A percentile compares a stretch with the other conserved stretches of the same genome.
phyloP scores from a whole-genome alignment of 2,113 vertebrate genomes.

The Pipa parva region DNA sequence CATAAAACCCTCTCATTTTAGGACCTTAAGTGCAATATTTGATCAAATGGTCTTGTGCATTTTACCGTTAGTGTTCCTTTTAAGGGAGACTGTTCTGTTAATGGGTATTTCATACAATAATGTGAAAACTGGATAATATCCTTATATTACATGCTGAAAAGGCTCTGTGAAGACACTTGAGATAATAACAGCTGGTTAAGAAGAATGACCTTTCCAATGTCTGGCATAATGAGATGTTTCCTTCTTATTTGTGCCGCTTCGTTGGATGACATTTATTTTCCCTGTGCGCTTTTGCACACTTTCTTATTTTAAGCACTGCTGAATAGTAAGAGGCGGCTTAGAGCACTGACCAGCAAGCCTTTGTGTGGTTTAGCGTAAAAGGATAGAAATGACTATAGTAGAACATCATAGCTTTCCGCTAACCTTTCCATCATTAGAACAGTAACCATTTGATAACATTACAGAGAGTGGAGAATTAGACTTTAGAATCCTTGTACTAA shows the following conservation, averaged over 20 bases:
- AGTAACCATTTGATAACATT: too few relatives aligned
- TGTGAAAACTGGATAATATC: not conserved
- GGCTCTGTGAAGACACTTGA: constrained; percentile 17
- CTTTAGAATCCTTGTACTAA: too few relatives aligned
- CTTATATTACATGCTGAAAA: constrained; percentile 3
- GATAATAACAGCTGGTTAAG: not conserved
- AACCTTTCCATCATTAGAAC: too few relatives aligned
- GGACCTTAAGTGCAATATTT: too few relatives aligned
- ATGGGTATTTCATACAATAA: not conserved
- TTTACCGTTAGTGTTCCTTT: not conserved
- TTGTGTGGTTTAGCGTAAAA: too few relatives aligned
- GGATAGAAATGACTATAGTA: too few relatives aligned
- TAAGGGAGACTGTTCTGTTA: not conserved
- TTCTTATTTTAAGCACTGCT: constrained; percentile 7
- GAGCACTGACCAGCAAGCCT: too few relatives aligned
- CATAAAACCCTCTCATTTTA: too few relatives aligned
- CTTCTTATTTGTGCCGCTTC: not conserved
- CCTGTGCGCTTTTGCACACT: not conserved
- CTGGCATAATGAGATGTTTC: constrained; percentile 7
- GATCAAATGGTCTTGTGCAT: too few relatives aligned
- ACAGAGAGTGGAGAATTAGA: too few relatives aligned
- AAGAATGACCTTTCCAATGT: constrained; percentile 10
- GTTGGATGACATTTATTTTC: not conserved
- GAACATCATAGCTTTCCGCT: too few relatives aligned
- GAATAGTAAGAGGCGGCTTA: too few relatives aligned